Percentiles rank a stretch among this genome's conserved stretches.
phyloP scores from a whole-genome alignment of 2,797 vertebrate species.

The Okamejei kenojei region DNA sequence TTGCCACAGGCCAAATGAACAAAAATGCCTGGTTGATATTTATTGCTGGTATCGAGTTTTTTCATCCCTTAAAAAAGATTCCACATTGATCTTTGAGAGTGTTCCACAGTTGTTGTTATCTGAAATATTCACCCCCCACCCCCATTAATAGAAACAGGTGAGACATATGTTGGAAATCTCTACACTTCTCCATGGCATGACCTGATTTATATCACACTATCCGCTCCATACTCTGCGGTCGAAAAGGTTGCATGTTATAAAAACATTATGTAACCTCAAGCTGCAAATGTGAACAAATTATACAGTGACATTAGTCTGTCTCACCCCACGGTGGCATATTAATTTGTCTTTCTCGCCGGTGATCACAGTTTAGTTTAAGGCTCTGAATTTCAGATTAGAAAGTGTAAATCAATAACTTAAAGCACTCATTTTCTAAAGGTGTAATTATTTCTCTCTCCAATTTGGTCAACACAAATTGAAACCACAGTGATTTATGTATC shows the following conservation, averaged over 20 bases:
- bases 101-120: too few species aligned
- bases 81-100: too few species aligned
- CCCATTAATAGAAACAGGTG: not conserved
- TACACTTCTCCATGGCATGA: not conserved
- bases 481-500: slow-evolving; percentile 30
- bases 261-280: not conserved
- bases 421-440: slow-evolving; percentile 10
- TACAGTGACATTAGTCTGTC: not conserved
- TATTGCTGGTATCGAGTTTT: too few species aligned
- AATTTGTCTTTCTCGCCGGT: not conserved
- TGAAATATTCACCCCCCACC: too few species aligned
- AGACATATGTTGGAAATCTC: not conserved
- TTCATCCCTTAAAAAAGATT: too few species aligned
- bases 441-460: slow-evolving; percentile 26
- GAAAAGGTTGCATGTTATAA: not conserved
- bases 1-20: too few species aligned
- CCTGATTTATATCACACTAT: not conserved
- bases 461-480: slow-evolving; percentile 26
- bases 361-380: slow-evolving; percentile 3
- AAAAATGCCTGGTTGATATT: too few species aligned
- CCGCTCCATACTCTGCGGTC: not conserved
- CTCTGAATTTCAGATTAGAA: slow-evolving; percentile 6
- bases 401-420: slow-evolving; percentile 10
- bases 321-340: not conserved
- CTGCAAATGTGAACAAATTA: not conserved